Evolutionary conservation across 2,797 vertebrate genomes (phyloP).

Genomic region (Oreochromis mossambicus): DNA sequence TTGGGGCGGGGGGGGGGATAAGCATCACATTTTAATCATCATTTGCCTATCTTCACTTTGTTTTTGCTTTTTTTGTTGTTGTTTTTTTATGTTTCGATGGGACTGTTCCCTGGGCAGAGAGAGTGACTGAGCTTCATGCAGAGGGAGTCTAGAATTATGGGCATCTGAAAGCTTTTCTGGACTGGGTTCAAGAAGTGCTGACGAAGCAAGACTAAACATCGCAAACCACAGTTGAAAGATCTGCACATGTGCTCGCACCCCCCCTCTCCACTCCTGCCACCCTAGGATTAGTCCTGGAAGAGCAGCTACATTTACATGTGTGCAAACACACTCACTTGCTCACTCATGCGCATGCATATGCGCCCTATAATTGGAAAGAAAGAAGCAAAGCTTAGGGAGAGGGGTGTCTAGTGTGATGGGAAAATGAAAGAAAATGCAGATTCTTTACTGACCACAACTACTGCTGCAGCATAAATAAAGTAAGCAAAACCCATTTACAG

Average conservation of each 20-base stretch:
- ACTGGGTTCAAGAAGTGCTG: slow-evolving; percentile 84
- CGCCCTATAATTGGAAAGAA: not conserved
- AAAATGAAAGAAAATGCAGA: slow-evolving; percentile 14
- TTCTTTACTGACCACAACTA: slow-evolving; percentile 2
- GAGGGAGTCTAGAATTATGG: slow-evolving; percentile 72
- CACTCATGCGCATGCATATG: not conserved
- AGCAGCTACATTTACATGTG: slow-evolving; percentile 49
- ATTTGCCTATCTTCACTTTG: not conserved
- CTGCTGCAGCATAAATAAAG: not conserved
- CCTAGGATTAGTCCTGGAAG: slow-evolving; percentile 60
- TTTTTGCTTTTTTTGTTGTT: not conserved
- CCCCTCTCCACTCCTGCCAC: slow-evolving; percentile 42
- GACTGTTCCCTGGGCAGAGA: slow-evolving; percentile 24
- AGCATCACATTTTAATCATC: slow-evolving; percentile 27
- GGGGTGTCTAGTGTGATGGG: slow-evolving; percentile 9
- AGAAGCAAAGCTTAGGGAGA: not conserved
- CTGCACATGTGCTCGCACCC: slow-evolving; percentile 70
- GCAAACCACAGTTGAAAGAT: slow-evolving; percentile 74
- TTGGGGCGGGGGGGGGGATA: not conserved
- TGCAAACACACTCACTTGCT: slow-evolving; percentile 1
- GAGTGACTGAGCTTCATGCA: slow-evolving; percentile 45
- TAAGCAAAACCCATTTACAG: not conserved
- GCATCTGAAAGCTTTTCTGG: slow-evolving; percentile 92
- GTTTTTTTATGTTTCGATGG: not conserved
- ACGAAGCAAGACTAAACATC: slow-evolving; percentile 83